Evolutionary conservation across 2,113 vertebrate species (phyloP).

Genomic region (Tinamus guttatus): DNA sequence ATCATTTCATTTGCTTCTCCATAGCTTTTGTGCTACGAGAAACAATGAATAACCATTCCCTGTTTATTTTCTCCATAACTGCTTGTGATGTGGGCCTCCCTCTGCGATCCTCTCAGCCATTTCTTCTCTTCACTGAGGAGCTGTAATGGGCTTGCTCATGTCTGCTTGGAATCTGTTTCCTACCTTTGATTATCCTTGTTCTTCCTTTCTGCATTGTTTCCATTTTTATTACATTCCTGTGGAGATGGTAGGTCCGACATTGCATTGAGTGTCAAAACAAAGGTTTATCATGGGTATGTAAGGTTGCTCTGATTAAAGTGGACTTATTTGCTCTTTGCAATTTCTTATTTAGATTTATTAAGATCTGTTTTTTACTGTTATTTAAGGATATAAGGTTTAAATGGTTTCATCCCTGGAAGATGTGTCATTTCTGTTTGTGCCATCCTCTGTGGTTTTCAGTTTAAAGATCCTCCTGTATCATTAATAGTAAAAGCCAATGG

Average conservation of each 20-base stretch:
- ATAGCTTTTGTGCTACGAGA: background rate
- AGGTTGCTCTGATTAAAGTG: background rate
- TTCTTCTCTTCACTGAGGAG: background rate
- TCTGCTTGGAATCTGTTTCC: background rate
- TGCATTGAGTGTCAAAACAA: background rate
- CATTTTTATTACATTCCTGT: background rate
- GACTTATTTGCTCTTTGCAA: background rate
- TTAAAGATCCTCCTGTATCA: background rate
- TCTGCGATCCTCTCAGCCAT: background rate
- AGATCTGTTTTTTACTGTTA: constrained; percentile 45
- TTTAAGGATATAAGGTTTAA: constrained; percentile 54
- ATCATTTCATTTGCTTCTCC: background rate
- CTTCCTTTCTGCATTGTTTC: background rate
- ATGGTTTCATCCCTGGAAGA: constrained; percentile 46
- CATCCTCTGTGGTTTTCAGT: background rate
- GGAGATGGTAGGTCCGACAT: background rate
- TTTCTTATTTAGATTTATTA: constrained; percentile 41
- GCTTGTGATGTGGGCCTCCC: background rate
- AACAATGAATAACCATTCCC: background rate
- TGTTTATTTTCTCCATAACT: background rate
- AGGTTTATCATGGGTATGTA: background rate
- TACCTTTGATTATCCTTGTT: background rate
- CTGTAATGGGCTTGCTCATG: background rate
- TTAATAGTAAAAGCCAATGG: constrained; percentile 14
- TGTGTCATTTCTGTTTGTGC: background rate